A percentile compares a stretch with the other conserved stretches of the same genome.
phyloP scores from a whole-genome alignment of 2,888 invertebrate species.

The Nephrotoma appendiculata region DNA sequence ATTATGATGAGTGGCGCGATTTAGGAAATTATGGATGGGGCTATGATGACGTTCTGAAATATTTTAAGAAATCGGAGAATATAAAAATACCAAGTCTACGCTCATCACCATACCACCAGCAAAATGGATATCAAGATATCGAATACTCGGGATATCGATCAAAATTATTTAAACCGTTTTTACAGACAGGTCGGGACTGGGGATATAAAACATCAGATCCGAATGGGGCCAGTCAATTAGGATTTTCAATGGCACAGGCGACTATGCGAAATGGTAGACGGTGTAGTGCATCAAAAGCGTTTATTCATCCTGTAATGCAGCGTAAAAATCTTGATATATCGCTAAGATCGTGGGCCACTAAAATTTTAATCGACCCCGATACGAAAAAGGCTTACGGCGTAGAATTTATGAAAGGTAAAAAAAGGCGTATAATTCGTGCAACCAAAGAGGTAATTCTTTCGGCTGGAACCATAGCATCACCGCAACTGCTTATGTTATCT shows the following conservation, averaged over 20 bases:
- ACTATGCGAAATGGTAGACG: slow-evolving; percentile 56
- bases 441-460: slow-evolving; percentile 63
- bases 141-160: slow-evolving; percentile 48
- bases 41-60: slow-evolving; percentile 53
- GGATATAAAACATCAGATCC: slow-evolving; percentile 59
- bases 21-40: slow-evolving; percentile 72
- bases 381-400: slow-evolving; percentile 50
- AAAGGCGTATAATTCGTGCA: slow-evolving; percentile 38
- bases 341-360: slow-evolving; percentile 50
- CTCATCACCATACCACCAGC: slow-evolving; percentile 51
- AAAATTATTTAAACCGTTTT: slow-evolving; percentile 46
- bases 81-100: slow-evolving; percentile 40
- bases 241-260: slow-evolving; percentile 57
- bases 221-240: slow-evolving; percentile 46
- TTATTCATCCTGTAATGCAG: slow-evolving; percentile 47
- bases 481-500: slow-evolving; percentile 73
- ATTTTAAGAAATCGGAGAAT: slow-evolving; percentile 68
- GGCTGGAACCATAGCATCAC: slow-evolving; percentile 71
- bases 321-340: slow-evolving; percentile 56
- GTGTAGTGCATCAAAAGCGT: slow-evolving; percentile 69
- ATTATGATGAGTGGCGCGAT: slow-evolving; percentile 70
- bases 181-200: slow-evolving; percentile 49
- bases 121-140: slow-evolving; percentile 52
- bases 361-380: slow-evolving; percentile 46
- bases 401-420: slow-evolving; percentile 47